These are phyloP conservation scores for Elegia similella DNA, from an alignment of 2,888 invertebrate genomes.

Conservation along the genomic window DNA sequence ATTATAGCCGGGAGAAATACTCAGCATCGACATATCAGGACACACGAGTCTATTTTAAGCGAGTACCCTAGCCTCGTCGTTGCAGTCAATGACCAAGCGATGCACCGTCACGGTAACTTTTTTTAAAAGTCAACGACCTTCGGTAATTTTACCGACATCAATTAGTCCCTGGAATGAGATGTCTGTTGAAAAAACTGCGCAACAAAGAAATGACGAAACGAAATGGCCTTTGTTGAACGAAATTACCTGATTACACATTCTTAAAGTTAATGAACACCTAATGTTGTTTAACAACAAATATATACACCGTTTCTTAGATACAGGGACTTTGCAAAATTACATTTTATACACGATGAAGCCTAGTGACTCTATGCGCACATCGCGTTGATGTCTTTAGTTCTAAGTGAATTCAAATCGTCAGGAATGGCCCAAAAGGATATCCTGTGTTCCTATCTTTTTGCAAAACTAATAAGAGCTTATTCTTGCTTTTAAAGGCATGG, in stretches of 20 bases:
- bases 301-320: background rate
- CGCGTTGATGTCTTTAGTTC: constrained; percentile 50
- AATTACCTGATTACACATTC: background rate
- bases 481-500: background rate
- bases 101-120: constrained; percentile 52
- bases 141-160: constrained; percentile 39
- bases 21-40: background rate
- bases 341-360: background rate
- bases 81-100: constrained; percentile 63
- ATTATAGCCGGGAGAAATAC: background rate
- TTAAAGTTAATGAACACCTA: background rate
- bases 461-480: background rate
- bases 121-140: constrained; percentile 69
- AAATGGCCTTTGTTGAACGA: constrained; percentile 7
- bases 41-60: constrained; percentile 62
- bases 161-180: constrained; percentile 23
- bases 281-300: background rate
- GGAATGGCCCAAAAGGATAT: background rate
- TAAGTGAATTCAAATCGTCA: constrained; percentile 12
- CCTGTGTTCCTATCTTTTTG: background rate
- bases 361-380: background rate
- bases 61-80: constrained; percentile 38
- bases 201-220: constrained; percentile 15
- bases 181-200: constrained; percentile 10
- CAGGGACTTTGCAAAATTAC: background rate